Evolutionary conservation across 2,888 invertebrate genomes (phyloP), one percentile per base, ranked within the genome.

Genomic region (Eupelmus urozonus): DNA sequence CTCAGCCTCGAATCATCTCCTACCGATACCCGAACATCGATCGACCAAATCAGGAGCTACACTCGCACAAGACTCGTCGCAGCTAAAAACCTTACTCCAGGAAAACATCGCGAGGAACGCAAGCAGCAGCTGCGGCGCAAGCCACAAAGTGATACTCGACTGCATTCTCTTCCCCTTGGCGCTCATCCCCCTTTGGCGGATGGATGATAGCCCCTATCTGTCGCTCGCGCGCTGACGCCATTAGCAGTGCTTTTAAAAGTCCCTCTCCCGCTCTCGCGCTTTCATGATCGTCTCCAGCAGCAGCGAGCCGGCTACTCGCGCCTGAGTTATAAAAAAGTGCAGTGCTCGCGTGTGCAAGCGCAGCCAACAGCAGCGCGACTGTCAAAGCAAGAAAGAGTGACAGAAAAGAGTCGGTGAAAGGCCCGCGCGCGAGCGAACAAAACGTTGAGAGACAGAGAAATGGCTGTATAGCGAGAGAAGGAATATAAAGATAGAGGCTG

Each of bases 161-260:
- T 53, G 49, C 65, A 29, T 65, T 45, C 49, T 49, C 23, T 66
- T 51, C 18, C 66, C 55, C 69, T 34, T 9, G 3, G 3, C 34
- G 5, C 34, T 49, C 7, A 9, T 13, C 53, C 11, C 20, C 20
- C 53, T 18, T 16, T 53, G 1, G 16, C 16, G n/a, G 7, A 29
- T 34, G 11, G 40, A 55, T 57, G 55, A 53, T 67, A 55, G 69
- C 45, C 25, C 65, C 83, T 80, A 82, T 84, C 81, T 78, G 75
- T 81, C 74, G 80, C 83, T 81, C 82, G 79, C 77, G 79, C 79
- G 80, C 85, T 85, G 85, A 85, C 86, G 85, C 87, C 85, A 86
- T 85, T 86, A 86, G 83, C 83, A 83, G 81, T 80, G 82, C 83
- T 84, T 82, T 85, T 83, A 83, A 85, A 82, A 59, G 23, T 55